phyloP scores from a whole-genome alignment of 1,140 invertebrate genomes.

The Heliconius congener region DNA sequence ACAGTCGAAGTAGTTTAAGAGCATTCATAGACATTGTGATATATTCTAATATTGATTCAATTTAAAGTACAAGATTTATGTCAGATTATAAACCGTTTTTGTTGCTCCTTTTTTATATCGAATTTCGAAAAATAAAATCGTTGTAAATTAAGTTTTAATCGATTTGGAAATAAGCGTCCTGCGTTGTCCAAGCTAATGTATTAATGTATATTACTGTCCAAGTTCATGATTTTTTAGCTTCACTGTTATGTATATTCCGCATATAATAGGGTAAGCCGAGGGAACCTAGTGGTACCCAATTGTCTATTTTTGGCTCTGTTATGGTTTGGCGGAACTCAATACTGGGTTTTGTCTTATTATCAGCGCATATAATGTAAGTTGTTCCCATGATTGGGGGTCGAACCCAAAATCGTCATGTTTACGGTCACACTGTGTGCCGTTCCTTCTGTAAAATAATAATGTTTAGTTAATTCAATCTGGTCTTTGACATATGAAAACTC shows the following conservation, averaged over 20 bases:
- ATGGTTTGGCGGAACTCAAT: too few relatives aligned
- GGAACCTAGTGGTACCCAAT: too few relatives aligned
- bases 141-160: background rate
- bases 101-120: background rate
- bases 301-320: too few relatives aligned
- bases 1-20: background rate
- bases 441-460: too few relatives aligned
- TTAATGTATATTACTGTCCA: background rate
- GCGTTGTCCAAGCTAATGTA: background rate
- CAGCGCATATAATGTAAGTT: too few relatives aligned
- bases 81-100: background rate
- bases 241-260: background rate
- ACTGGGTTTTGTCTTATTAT: too few relatives aligned
- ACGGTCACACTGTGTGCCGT: too few relatives aligned
- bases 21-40: slow-evolving; percentile 2
- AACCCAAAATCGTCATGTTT: too few relatives aligned
- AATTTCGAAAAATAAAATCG: background rate
- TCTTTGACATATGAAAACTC: too few relatives aligned
- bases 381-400: too few relatives aligned
- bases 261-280: too few relatives aligned
- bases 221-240: background rate
- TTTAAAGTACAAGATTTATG: background rate
- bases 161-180: background rate
- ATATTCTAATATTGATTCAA: background rate
- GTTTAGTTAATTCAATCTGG: too few relatives aligned